Evolutionary conservation across 35 echinoderm and acorn worm species (phyloP).

Genomic region (Patiria miniata): DNA sequence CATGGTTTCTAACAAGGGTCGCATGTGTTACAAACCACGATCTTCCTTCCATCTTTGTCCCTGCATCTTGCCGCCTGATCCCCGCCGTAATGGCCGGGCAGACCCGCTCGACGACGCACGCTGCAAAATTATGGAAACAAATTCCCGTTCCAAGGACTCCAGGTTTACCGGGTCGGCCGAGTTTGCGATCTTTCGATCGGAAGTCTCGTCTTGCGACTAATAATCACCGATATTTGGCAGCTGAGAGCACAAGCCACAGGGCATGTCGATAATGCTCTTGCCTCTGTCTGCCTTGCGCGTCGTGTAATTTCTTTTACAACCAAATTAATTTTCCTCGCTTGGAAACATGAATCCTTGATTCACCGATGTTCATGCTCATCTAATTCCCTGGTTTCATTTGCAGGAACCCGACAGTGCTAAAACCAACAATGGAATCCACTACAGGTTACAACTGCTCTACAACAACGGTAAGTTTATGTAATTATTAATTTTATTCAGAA

Average conservation of each 20-base stretch:
- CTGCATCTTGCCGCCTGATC: too few relatives aligned
- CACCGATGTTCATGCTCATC: not conserved
- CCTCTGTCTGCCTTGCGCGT: not conserved
- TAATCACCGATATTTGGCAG: slow-evolving; percentile 18
- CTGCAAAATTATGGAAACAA: too few relatives aligned
- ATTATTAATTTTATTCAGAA: not conserved
- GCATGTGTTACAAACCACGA: too few relatives aligned
- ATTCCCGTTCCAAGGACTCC: not conserved
- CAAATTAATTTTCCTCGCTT: slow-evolving; percentile 19
- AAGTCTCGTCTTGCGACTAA: not conserved
- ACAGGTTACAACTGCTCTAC: slow-evolving; percentile 86
- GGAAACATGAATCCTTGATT: not conserved
- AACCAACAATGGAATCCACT: slow-evolving; percentile 98
- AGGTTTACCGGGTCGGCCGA: not conserved
- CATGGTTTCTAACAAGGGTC: too few relatives aligned
- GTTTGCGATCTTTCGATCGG: not conserved
- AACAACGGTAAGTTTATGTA: slow-evolving; percentile 82
- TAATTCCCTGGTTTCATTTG: slow-evolving; percentile 35
- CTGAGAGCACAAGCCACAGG: not conserved
- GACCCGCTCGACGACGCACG: too few relatives aligned
- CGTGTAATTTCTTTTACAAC: slow-evolving; percentile 54
- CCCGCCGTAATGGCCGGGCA: too few relatives aligned
- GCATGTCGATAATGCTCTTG: not conserved
- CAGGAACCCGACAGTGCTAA: slow-evolving; percentile 93
- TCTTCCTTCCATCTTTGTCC: too few relatives aligned